Evolutionary conservation across 1,140 invertebrate genomes (phyloP).

Genomic region (Pteromalus puparum): DNA sequence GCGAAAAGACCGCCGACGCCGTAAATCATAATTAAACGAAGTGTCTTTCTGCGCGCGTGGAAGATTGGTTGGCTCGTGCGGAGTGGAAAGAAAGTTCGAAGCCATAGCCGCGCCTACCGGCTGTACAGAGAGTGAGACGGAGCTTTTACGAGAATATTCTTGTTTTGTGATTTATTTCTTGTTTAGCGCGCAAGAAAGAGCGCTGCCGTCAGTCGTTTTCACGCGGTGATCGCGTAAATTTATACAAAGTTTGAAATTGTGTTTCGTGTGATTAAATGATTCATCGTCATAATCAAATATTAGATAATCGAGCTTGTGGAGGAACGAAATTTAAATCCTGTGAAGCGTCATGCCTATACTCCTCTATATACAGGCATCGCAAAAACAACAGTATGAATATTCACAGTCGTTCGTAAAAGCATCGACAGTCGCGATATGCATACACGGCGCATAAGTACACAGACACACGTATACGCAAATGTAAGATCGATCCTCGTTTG

Average conservation of each 20-base stretch:
- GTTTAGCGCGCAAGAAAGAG: conserved; percentile 54
- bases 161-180: conserved; percentile 59
- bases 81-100: conserved; percentile 56
- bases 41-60: conserved; percentile 57
- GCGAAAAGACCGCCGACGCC: neutral
- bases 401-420: conserved; percentile 43
- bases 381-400: conserved; percentile 32
- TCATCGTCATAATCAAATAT: too few relatives aligned
- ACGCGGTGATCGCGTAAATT: too few relatives aligned
- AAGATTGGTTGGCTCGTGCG: conserved; percentile 25
- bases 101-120: conserved; percentile 21
- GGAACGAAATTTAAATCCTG: neutral
- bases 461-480: conserved; percentile 28
- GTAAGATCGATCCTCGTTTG: conserved; percentile 53
- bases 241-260: too few relatives aligned
- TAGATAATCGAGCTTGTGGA: too few relatives aligned
- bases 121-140: conserved; percentile 52
- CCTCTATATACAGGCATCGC: neutral
- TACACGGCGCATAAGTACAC: neutral
- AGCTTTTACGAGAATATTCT: conserved; percentile 30
- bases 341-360: too few relatives aligned
- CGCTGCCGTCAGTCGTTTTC: neutral
- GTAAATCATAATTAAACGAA: conserved; percentile 73
- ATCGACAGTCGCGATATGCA: conserved; percentile 14
- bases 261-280: too few relatives aligned